Conservation (phyloP, 2,113 vertebrate species). For the Microcebus griseorufus region DNA sequence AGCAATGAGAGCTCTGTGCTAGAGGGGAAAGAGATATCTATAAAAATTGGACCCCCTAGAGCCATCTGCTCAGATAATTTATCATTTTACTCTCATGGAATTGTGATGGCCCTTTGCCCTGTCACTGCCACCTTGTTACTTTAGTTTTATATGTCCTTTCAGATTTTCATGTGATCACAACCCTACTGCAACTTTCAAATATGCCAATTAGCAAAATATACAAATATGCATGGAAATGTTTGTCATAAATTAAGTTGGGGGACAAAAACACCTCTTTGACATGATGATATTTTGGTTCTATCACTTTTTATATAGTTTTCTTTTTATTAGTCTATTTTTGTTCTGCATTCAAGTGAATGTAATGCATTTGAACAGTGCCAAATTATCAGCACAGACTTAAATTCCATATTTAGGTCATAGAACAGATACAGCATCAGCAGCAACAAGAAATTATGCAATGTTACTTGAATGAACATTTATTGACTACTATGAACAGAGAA, state of each 20-base stretch:
- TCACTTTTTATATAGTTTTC: constrained; percentile 27
- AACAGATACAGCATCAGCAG: background rate
- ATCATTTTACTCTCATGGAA: constrained; percentile 57
- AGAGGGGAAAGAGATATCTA: background rate
- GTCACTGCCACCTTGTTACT: constrained; percentile 53
- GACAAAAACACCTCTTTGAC: constrained; percentile 64
- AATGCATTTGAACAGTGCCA: background rate
- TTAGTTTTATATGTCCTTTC: constrained; percentile 72
- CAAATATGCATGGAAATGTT: constrained; percentile 64
- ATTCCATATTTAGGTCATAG: background rate
- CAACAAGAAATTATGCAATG: background rate
- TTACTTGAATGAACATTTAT: background rate
- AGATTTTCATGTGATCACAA: constrained; percentile 72
- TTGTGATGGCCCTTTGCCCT: constrained; percentile 40
- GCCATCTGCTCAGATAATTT: constrained; percentile 68
- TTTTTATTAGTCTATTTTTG: constrained; percentile 34
- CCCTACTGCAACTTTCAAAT: constrained; percentile 56
- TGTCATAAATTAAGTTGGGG: constrained; percentile 61
- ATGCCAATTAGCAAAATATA: constrained; percentile 70
- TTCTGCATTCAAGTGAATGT: background rate
- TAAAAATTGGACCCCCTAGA: constrained; percentile 59
- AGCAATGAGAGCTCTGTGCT: constrained; percentile 28
- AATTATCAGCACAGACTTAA: background rate
- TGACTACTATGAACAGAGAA: background rate
- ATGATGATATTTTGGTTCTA: constrained; percentile 56